Conservation (phyloP, 2,113 vertebrate genomes). For the Laterallus jamaicensis region DNA sequence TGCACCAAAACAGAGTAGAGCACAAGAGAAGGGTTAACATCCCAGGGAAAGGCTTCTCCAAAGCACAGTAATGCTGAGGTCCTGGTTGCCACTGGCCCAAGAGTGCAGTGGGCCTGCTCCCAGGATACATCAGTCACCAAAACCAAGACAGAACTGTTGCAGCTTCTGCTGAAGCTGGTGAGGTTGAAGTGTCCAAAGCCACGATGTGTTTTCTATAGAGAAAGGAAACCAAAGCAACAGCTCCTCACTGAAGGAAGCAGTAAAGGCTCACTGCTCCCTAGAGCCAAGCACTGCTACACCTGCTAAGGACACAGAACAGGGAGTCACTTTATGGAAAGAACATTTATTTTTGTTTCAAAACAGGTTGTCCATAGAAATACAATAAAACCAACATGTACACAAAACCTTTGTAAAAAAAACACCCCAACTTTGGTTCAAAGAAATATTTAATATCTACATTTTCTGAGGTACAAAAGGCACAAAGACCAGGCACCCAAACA, state of each 20-base stretch:
- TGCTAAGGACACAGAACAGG: not conserved
- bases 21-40: not conserved
- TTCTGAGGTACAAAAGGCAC: slow-evolving; percentile 66
- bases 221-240: not conserved
- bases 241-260: not conserved
- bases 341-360: slow-evolving; percentile 74
- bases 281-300: not conserved
- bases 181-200: not conserved
- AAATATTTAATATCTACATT: slow-evolving; percentile 69
- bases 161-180: not conserved
- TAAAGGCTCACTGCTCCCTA: not conserved
- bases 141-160: not conserved
- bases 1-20: not conserved
- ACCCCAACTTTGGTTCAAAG: slow-evolving; percentile 67
- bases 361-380: slow-evolving; percentile 65
- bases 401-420: not conserved
- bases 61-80: not conserved
- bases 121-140: not conserved
- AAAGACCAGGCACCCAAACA: slow-evolving; percentile 35
- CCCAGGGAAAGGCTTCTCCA: not conserved
- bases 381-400: slow-evolving; percentile 73
- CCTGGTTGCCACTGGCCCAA: too few species aligned
- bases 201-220: not conserved
- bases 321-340: slow-evolving; percentile 46
- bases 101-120: not conserved